Evolutionary conservation across 1,140 invertebrate species (phyloP).

Genomic region (Caerostris extrusa): DNA sequence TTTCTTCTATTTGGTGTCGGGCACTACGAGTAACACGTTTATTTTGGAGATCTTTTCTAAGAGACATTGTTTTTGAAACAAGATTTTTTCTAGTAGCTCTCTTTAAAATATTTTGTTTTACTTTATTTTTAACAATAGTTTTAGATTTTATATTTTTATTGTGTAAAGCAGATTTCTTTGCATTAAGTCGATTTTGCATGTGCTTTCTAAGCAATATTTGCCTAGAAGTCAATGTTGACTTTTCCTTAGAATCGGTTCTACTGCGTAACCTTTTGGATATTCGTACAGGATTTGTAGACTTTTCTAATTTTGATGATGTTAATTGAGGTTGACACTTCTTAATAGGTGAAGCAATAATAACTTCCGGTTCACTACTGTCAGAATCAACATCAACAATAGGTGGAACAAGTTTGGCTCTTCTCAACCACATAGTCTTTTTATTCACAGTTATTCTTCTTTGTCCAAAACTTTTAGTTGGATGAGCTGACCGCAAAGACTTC

Average conservation of each 20-base stretch:
- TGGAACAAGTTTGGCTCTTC: conserved; percentile 78
- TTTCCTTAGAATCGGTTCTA: background rate
- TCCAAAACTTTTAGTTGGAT: background rate
- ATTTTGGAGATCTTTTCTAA: conserved; percentile 70
- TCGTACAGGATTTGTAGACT: background rate
- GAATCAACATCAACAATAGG: conserved; percentile 78
- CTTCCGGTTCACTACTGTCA: conserved; percentile 78
- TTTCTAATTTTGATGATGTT: background rate
- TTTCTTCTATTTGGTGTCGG: conserved; percentile 72
- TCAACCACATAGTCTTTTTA: conserved; percentile 64
- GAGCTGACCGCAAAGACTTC: conserved; percentile 75
- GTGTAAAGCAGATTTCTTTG: conserved; percentile 56
- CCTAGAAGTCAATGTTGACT: conserved; percentile 10
- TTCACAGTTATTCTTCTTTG: background rate
- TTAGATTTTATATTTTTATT: conserved; percentile 54
- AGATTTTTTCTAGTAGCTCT: conserved; percentile 60
- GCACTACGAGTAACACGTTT: conserved; percentile 74
- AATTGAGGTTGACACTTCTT: conserved; percentile 16
- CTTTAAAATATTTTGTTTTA: conserved; percentile 56
- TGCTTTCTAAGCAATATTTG: conserved; percentile 67
- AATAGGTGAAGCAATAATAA: conserved; percentile 24
- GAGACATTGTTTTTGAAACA: conserved; percentile 67
- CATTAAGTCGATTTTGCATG: conserved; percentile 64
- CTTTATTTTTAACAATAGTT: conserved; percentile 35
- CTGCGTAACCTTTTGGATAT: conserved; percentile 7